Base-by-base conservation (phyloP, 2,888 invertebrate species). In the Smittia sp. region DNA sequence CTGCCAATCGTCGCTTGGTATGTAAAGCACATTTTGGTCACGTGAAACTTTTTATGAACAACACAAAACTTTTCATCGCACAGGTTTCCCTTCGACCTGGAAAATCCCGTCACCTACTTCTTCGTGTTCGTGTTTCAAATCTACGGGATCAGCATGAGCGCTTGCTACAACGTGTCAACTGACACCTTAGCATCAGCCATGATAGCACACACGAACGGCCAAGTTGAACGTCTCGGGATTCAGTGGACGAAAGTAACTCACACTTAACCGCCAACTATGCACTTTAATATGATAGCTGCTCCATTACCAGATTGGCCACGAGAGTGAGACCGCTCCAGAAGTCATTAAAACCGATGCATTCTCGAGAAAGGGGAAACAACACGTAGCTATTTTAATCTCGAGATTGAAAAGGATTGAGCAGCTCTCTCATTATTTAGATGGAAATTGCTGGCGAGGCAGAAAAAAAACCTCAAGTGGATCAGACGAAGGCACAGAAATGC, bases 1-100 rank as follows among this genome's bases (percentile, higher is more conserved):
- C 46, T 73, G 38, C 65, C 65, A 1, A 65, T 73, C 62, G 22
- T 2, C 11, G 73, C 73, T 27, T 73, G 73, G 73, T 73, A 73
- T 25, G 20, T 20, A 54, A 58, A 24, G 52, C 15, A 20, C 7
- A 52, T n/a, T 25, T 1, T 27, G 22, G 20, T 68, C 22, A 15
- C 9, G 15, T 38, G n/a, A 9, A 67, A 67, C 25, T 41, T 65
- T 65, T 52, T 52, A 52, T n/a, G n/a, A n/a, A n/a, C n/a, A n/a
- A 52, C 15, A 6, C 13, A 39, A 39, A 52, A 52, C n/a, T n/a
- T n/a, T n/a, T 46, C 9, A 4, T 25, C 39, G 11, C 15, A 24
- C 32, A 73, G 72, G 72, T 65, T 39, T 65, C 73, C 73, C 13
- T 73, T 63, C 24, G 63, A 63, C 11, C 15, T n/a, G 6, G 63